These are phyloP conservation scores for Trididemnum clinides DNA, from an alignment of 23 tunicate species.

Conservation along the genomic window DNA sequence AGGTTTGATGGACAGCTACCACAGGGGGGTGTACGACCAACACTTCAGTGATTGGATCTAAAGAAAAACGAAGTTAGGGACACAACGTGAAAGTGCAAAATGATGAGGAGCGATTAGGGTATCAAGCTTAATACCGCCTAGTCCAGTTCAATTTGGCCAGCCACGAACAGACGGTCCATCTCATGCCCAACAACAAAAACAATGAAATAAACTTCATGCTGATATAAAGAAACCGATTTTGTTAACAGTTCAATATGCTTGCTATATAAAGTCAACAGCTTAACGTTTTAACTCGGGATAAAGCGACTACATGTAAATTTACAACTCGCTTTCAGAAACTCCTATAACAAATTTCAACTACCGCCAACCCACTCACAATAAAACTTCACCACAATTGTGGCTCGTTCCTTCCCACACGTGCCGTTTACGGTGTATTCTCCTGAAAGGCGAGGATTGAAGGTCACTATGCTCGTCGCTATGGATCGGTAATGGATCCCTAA, in stretches of 20 bases:
- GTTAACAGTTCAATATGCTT: no score
- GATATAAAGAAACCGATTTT: no score
- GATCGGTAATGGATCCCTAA: neutral
- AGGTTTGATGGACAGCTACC: conserved; percentile 40
- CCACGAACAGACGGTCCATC: no score
- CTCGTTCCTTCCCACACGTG: neutral
- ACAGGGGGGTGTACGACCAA: conserved; percentile 70
- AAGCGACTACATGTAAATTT: no score
- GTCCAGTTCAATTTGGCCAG: no score
- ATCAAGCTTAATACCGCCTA: neutral
- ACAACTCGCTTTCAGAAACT: no score
- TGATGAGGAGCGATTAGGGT: neutral
- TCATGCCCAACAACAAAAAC: no score
- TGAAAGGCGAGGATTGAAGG: conserved; percentile 5
- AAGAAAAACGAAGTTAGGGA: neutral
- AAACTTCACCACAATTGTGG: conserved; percentile 28
- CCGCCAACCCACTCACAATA: conserved; percentile 53
- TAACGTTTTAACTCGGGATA: no score
- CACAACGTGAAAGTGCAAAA: neutral
- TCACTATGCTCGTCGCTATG: neutral
- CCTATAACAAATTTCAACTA: neutral
- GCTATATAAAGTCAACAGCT: no score
- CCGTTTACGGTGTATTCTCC: conserved; percentile 55
- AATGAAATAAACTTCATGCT: no score
- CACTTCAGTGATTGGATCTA: conserved; percentile 74